Conservation (phyloP, 1,140 invertebrate genomes). For the Laupala kohalensis region DNA sequence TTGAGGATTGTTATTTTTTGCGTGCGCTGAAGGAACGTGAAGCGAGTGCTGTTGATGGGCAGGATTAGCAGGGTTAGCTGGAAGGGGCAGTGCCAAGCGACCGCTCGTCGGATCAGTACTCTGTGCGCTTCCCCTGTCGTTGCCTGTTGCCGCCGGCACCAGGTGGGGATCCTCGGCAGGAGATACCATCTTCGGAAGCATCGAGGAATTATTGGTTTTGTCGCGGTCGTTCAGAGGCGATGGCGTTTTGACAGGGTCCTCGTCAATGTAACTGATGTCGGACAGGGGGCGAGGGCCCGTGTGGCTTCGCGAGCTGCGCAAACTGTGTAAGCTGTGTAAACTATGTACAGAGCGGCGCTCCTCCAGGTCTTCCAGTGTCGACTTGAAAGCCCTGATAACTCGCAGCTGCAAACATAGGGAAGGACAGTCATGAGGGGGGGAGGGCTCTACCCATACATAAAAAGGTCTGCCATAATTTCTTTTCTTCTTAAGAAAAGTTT, state of each 20-base stretch:
- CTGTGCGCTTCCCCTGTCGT: constrained; percentile 8
- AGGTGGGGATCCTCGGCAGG: constrained; percentile 27
- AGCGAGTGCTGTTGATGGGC: constrained; percentile 7
- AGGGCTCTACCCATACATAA: constrained; percentile 19
- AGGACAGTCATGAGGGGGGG: constrained; percentile 25
- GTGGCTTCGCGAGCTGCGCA: constrained; percentile 73
- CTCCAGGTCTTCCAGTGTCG: constrained; percentile 97
- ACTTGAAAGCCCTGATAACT: constrained; percentile 99
- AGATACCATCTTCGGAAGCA: constrained; percentile 25
- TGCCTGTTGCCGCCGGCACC: constrained; percentile 24
- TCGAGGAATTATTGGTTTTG: constrained; percentile 26
- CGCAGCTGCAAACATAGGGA: constrained; percentile 86
- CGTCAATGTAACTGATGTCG: constrained; percentile 87
- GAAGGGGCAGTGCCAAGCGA: not conserved
- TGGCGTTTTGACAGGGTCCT: constrained; percentile 54
- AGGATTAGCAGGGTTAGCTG: not conserved
- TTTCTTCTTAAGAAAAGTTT: constrained; percentile 1
- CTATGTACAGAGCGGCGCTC: constrained; percentile 95
- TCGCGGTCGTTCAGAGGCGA: constrained; percentile 38
- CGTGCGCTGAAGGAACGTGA: constrained; percentile 7
- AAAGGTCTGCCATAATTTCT: constrained; percentile 14
- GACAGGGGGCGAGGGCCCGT: constrained; percentile 59
- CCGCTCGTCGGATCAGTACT: constrained; percentile 5
- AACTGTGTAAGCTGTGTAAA: constrained; percentile 90
- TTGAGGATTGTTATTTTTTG: constrained; percentile 14